A percentile compares a stretch with the other conserved stretches of the same genome.
Conservation (phyloP, 2,113 vertebrate genomes). For the Oryctolagus cuniculus region DNA sequence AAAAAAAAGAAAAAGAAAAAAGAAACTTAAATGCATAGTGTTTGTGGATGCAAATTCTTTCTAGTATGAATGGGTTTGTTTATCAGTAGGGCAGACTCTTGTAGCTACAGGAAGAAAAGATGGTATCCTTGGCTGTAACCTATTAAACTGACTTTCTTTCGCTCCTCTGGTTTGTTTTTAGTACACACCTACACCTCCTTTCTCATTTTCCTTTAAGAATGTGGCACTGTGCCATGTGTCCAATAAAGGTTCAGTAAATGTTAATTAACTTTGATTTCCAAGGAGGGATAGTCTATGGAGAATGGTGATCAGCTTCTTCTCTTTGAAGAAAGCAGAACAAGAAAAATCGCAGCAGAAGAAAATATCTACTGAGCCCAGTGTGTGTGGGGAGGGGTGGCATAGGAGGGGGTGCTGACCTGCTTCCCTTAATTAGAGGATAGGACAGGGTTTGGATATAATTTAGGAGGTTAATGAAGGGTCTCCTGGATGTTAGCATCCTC, state of each 20-base stretch:
- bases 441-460: not conserved
- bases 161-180: slow-evolving; percentile 33
- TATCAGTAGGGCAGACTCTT: not conserved
- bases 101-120: not conserved
- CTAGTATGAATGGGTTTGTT: not conserved
- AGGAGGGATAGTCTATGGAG: slow-evolving; percentile 54
- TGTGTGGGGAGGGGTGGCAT: not conserved
- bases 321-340: slow-evolving; percentile 37
- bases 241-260: slow-evolving; percentile 71
- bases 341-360: slow-evolving; percentile 39
- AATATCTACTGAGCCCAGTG: not conserved
- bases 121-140: slow-evolving; percentile 21
- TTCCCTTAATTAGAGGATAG: not conserved
- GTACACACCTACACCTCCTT: not conserved
- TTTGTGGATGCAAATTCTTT: slow-evolving; percentile 1
- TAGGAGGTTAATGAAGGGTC: not conserved
- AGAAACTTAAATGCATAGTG: not conserved
- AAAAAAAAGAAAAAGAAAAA: not conserved
- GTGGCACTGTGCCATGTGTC: slow-evolving; percentile 58
- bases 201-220: slow-evolving; percentile 63
- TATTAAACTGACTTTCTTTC: not conserved
- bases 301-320: slow-evolving; percentile 22
- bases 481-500: not conserved
- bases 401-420: not conserved
- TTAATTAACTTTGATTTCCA: slow-evolving; percentile 79